Percentiles rank a stretch among this genome's conserved stretches.
phyloP scores from a whole-genome alignment of 2,888 invertebrate genomes.

The Yponomeuta evonymella region DNA sequence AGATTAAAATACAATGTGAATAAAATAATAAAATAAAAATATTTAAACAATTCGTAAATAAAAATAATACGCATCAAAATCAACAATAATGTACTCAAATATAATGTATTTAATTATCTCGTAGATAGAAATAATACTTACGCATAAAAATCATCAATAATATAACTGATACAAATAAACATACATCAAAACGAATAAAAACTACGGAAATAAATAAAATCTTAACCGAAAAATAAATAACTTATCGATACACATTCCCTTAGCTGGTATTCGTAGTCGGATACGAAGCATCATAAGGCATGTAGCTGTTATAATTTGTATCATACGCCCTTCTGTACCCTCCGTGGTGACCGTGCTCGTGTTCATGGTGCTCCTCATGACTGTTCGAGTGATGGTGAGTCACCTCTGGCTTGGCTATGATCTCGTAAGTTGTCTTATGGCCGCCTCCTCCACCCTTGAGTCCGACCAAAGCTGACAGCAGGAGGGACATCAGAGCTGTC shows the following conservation, averaged over 20 bases:
- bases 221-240: too few relatives aligned
- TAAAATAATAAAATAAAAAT: too few relatives aligned
- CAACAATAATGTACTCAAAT: too few relatives aligned
- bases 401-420: slow-evolving; percentile 87
- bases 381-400: slow-evolving; percentile 82
- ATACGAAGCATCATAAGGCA: slow-evolving; percentile 53
- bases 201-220: too few relatives aligned
- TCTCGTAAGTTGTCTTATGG: slow-evolving; percentile 87
- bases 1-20: too few relatives aligned
- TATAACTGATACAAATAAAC: too few relatives aligned
- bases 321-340: slow-evolving; percentile 76
- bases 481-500: slow-evolving; percentile 86
- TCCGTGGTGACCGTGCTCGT: slow-evolving; percentile 70
- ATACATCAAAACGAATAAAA: too few relatives aligned
- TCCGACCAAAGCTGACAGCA: slow-evolving; percentile 85
- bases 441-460: slow-evolving; percentile 82
- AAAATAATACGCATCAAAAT: too few relatives aligned
- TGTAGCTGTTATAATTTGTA: slow-evolving; percentile 55
- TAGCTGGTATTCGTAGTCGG: slow-evolving; percentile 7
- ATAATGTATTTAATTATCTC: too few relatives aligned
- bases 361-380: slow-evolving; percentile 79
- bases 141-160: too few relatives aligned
- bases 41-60: too few relatives aligned
- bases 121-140: too few relatives aligned
- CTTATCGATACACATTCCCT: neutral